A percentile compares a stretch with the other conserved stretches of the same genome.
Conservation (phyloP, 2,888 invertebrate species). For the Molanna angustata region DNA sequence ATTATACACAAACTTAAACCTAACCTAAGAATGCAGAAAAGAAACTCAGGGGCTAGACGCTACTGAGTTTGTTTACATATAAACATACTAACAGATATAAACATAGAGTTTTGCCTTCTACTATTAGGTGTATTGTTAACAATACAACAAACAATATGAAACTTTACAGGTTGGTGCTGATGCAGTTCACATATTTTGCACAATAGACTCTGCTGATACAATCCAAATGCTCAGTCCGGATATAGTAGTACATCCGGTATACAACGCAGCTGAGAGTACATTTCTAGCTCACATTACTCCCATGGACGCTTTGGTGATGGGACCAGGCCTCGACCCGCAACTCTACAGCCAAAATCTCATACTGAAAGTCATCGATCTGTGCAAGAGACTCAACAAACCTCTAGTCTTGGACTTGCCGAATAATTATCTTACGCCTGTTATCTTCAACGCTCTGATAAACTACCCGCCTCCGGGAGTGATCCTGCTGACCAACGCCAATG, state of each 20-base stretch:
- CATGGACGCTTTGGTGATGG: constrained; percentile 19
- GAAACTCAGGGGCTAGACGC: no score
- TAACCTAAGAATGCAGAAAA: no score
- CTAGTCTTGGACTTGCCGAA: constrained; percentile 17
- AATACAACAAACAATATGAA: not conserved
- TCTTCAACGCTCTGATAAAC: constrained; percentile 59
- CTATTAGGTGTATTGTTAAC: not conserved
- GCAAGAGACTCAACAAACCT: constrained; percentile 66
- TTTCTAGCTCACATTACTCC: constrained; percentile 1
- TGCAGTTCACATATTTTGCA: constrained; percentile 88
- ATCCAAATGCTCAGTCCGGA: constrained; percentile 97
- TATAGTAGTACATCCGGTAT: constrained; percentile 91
- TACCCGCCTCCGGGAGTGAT: constrained; percentile 67
- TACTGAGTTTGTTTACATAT: no score
- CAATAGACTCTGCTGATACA: constrained; percentile 75
- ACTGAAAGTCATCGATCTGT: constrained; percentile 60
- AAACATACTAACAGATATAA: no score
- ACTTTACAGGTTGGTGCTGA: constrained; percentile 85
- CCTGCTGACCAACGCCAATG: constrained; percentile 85
- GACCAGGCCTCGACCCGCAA: constrained; percentile 49
- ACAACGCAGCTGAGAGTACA: constrained; percentile 2
- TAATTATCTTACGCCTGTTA: constrained; percentile 67
- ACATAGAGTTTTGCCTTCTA: no score
- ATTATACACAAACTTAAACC: no score
- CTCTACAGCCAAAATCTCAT: constrained; percentile 59